Percentiles rank a stretch among this genome's conserved stretches.
Conservation (phyloP, 2,888 invertebrate species). For the Blastobasis lacticolella region DNA sequence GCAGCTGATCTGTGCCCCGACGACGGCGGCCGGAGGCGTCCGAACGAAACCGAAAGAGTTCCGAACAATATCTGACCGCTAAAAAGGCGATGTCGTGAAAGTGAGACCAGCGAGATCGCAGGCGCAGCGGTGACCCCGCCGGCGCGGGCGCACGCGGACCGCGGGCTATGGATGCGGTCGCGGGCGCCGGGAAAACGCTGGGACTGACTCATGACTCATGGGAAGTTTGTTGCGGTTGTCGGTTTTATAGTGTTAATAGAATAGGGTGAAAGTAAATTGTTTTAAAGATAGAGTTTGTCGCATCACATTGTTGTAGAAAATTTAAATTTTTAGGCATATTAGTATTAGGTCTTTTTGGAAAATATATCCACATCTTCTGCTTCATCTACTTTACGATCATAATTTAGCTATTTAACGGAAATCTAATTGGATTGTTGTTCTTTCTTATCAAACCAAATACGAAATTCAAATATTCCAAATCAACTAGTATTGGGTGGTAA, state of each 20-base stretch:
- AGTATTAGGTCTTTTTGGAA: background rate
- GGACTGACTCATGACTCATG: too few species aligned
- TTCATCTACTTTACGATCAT: too few species aligned
- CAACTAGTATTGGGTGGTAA: too few species aligned
- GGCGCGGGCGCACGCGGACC: constrained; percentile 14
- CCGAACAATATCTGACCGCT: constrained; percentile 46
- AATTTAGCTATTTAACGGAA: too few species aligned
- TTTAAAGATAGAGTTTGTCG: too few species aligned
- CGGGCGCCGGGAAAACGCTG: too few species aligned
- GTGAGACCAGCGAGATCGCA: constrained; percentile 22
- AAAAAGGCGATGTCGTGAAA: constrained; percentile 63
- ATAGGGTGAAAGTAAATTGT: background rate
- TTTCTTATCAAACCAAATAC: too few species aligned
- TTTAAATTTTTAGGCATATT: background rate
- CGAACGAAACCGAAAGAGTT: constrained; percentile 45
- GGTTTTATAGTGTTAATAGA: background rate
- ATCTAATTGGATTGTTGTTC: too few species aligned
- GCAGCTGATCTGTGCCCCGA: too few species aligned
- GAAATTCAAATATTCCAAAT: too few species aligned
- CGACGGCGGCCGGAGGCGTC: constrained; percentile 19
- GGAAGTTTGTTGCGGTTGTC: background rate
- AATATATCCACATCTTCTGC: background rate
- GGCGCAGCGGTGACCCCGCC: constrained; percentile 14
- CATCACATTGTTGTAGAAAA: background rate
- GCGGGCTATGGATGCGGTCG: too few species aligned